phyloP scores from a whole-genome alignment of 1,140 invertebrate genomes.

The Euura lappo region DNA sequence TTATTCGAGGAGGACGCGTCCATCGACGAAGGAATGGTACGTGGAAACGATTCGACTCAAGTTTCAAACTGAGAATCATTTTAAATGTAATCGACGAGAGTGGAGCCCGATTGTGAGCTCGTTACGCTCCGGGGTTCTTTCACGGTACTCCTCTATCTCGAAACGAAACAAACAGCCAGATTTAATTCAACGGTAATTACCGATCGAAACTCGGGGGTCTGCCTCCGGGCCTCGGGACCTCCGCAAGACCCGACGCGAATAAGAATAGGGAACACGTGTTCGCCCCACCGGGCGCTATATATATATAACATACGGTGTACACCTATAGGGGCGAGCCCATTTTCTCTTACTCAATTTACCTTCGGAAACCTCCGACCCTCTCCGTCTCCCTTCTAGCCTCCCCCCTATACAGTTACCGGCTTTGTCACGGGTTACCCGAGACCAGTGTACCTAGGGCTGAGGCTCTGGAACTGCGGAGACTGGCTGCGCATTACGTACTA shows the following conservation, averaged over 20 bases:
- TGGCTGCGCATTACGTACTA: background rate
- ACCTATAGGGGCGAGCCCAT: background rate
- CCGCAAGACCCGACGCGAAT: background rate
- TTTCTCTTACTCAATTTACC: too few relatives aligned
- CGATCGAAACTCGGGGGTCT: background rate
- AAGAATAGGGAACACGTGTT: background rate
- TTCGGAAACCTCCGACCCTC: too few relatives aligned
- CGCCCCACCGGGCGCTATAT: conserved; percentile 2
- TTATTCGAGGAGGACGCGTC: conserved; percentile 51
- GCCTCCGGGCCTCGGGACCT: background rate
- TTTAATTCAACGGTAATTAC: background rate
- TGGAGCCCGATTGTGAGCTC: too few relatives aligned
- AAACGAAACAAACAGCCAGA: background rate
- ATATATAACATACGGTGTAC: background rate
- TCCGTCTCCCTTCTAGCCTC: background rate
- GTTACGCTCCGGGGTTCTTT: too few relatives aligned
- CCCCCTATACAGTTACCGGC: conserved; percentile 34
- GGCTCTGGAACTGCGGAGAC: too few relatives aligned
- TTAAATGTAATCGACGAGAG: too few relatives aligned
- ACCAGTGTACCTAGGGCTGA: conserved; percentile 24
- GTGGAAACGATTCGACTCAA: conserved; percentile 28
- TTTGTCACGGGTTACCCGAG: conserved; percentile 32
- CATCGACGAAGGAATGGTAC: conserved; percentile 56
- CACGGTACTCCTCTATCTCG: background rate
- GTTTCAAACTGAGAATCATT: too few relatives aligned